Conservation (phyloP, 1,140 invertebrate genomes). For the Nasonia vitripennis region DNA sequence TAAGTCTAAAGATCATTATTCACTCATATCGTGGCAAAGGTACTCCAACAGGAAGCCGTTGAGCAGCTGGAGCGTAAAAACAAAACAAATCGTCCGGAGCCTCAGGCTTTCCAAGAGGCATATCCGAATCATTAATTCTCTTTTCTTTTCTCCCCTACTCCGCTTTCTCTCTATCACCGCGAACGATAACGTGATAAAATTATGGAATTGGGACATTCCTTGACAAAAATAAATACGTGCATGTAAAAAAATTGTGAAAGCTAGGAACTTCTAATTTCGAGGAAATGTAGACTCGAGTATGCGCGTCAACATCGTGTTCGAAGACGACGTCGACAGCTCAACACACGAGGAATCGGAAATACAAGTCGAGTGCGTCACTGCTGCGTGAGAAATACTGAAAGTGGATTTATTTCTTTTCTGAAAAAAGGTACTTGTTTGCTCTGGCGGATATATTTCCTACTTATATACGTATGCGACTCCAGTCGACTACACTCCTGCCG, state of each 20-base stretch:
- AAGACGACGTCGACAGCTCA: too few species aligned
- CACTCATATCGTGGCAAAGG: too few species aligned
- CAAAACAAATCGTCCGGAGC: not conserved
- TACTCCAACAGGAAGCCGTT: not conserved
- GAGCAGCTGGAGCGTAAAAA: not conserved
- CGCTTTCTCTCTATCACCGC: not conserved
- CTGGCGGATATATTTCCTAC: not conserved
- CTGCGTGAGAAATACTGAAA: not conserved
- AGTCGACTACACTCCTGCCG: not conserved
- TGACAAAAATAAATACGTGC: too few species aligned
- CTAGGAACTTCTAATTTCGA: too few species aligned
- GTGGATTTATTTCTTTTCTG: not conserved
- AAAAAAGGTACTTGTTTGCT: not conserved
- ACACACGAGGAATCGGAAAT: not conserved
- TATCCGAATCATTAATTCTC: slow-evolving; percentile 28
- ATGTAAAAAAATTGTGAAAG: too few species aligned
- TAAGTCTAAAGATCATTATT: too few species aligned
- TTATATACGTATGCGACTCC: not conserved
- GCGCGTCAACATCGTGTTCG: too few species aligned
- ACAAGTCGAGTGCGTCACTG: not conserved
- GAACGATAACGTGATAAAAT: slow-evolving; percentile 14
- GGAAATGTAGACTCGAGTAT: too few species aligned
- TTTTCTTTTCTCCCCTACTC: not conserved
- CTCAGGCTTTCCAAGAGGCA: not conserved
- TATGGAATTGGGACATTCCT: not conserved